These are phyloP conservation scores for Sander vitreus DNA, from an alignment of 2,113 vertebrate species.

Conservation along the genomic window DNA sequence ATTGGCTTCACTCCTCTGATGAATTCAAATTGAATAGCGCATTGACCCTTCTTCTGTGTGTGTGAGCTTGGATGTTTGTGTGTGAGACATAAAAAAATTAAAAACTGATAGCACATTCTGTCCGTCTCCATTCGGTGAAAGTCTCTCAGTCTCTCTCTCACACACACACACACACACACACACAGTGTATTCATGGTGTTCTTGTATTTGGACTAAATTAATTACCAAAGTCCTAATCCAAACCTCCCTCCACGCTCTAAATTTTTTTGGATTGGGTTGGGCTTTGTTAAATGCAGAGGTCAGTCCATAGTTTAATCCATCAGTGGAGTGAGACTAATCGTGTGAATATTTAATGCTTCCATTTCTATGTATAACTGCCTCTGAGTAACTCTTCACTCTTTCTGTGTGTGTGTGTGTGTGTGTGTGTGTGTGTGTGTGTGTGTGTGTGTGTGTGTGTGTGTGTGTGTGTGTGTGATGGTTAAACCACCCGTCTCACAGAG, in stretches of 20 bases:
- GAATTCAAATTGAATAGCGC: constrained; percentile 38
- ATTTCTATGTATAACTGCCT: constrained; percentile 41
- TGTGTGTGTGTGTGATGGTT: constrained; percentile 9
- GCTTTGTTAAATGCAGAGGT: constrained; percentile 37
- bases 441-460: background rate
- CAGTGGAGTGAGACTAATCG: constrained; percentile 39
- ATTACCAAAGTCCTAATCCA: constrained; percentile 42
- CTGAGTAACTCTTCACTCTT: constrained; percentile 29
- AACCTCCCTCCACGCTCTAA: constrained; percentile 36
- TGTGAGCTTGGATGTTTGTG: background rate
- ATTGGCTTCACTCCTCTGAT: constrained; percentile 40
- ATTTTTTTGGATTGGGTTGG: background rate
- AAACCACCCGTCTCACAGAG: constrained; percentile 11
- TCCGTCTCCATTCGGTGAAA: constrained; percentile 19
- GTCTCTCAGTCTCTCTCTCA: background rate
- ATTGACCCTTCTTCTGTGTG: constrained; percentile 24
- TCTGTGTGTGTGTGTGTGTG: constrained; percentile 8
- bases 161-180: background rate
- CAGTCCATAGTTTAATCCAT: constrained; percentile 37
- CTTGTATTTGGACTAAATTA: constrained; percentile 48
- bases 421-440: constrained; percentile 15
- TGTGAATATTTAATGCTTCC: constrained; percentile 57
- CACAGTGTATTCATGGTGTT: background rate
- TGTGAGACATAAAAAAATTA: background rate
- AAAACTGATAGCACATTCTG: constrained; percentile 6